Percentiles rank a stretch among this genome's conserved stretches.
Conservation (phyloP, 2,888 invertebrate species). For the Drosophila meridionalis region DNA sequence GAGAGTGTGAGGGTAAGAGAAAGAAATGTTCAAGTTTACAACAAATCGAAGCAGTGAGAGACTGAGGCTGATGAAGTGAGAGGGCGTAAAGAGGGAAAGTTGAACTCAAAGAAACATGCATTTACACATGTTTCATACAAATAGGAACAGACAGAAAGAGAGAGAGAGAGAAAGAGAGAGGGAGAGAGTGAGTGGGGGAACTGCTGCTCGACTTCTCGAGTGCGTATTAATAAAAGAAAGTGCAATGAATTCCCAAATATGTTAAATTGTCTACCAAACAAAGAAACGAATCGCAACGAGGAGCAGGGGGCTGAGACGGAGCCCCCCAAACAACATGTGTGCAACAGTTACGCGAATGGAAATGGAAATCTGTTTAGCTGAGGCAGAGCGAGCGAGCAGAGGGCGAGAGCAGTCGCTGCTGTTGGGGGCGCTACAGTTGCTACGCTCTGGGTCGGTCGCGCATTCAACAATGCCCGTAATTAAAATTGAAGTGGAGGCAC, state of each 20-base stretch:
- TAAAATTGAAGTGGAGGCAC: conserved; percentile 80
- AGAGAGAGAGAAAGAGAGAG: conserved; percentile 1
- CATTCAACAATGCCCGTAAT: conserved; percentile 71
- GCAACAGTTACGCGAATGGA: conserved; percentile 73
- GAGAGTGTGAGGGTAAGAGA: conserved; percentile 5
- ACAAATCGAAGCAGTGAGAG: conserved; percentile 11
- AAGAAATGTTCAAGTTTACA: conserved; percentile 18
- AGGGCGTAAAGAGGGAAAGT: conserved; percentile 1
- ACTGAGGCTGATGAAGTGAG: background rate
- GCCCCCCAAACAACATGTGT: conserved; percentile 67
- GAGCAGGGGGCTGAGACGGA: background rate
- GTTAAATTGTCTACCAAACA: conserved; percentile 81
- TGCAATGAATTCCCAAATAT: conserved; percentile 81
- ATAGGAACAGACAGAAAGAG: conserved; percentile 29
- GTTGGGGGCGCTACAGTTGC: conserved; percentile 44
- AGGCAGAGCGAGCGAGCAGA: background rate
- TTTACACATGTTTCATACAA: conserved; percentile 73
- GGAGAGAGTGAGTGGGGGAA: conserved; percentile 30
- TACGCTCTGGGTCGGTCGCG: conserved; percentile 41
- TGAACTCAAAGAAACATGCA: conserved; percentile 34
- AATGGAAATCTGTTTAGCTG: conserved; percentile 39
- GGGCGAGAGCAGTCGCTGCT: conserved; percentile 10
- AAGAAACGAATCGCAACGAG: conserved; percentile 53
- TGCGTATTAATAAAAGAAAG: conserved; percentile 81
- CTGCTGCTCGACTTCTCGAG: conserved; percentile 52